Percentiles rank a stretch among this genome's conserved stretches.
Conservation (phyloP, 2,797 vertebrate species). For the Pipistrellus pipistrellus region DNA sequence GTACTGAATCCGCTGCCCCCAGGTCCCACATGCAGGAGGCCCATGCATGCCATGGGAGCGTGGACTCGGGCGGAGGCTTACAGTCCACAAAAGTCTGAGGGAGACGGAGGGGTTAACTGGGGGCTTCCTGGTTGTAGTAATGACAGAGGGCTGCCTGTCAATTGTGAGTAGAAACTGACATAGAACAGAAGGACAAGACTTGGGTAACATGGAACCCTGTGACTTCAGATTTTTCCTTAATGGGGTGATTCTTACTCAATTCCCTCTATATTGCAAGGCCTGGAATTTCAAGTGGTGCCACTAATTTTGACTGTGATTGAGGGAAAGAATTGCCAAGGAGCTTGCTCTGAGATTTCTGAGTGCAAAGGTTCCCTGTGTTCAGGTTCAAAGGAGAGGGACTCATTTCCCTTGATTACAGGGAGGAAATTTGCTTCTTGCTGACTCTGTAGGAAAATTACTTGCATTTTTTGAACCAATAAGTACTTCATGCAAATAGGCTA, state of each 20-base stretch:
- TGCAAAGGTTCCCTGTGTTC: neutral
- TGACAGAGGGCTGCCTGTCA: neutral
- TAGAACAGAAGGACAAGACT: neutral
- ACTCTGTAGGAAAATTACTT: neutral
- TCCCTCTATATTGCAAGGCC: neutral
- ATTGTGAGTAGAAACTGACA: neutral
- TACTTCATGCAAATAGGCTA: neutral
- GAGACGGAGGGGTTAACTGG: neutral
- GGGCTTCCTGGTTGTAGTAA: neutral
- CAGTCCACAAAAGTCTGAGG: neutral
- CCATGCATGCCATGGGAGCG: accelerated
- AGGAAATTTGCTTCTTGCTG: neutral
- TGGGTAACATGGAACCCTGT: neutral
- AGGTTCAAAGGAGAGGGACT: neutral
- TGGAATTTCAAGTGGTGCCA: neutral
- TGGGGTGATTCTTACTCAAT: neutral
- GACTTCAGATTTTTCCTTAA: neutral
- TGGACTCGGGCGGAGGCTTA: neutral
- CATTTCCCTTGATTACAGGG: neutral
- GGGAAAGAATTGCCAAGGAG: neutral
- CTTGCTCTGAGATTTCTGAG: neutral
- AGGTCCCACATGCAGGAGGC: neutral
- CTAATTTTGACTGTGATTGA: neutral
- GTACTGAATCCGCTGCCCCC: accelerated
- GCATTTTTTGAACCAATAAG: neutral